phyloP scores from a whole-genome alignment of 2,113 vertebrate genomes.

The Sinocyclocheilus maitianheensis region DNA sequence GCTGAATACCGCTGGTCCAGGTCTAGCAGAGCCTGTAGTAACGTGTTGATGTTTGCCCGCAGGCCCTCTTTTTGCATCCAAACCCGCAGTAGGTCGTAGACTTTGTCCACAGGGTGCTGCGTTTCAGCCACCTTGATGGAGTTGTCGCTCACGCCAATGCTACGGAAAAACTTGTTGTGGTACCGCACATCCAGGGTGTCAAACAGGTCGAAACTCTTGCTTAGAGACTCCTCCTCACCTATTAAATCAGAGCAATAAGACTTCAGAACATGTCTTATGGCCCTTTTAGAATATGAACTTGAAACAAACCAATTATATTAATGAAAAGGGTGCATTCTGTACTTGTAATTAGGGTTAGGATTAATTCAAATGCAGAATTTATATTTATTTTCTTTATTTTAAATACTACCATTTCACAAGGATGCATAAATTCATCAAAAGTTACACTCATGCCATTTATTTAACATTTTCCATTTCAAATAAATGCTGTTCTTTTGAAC shows the following conservation, averaged over 20 bases:
- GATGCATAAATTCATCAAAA: background rate
- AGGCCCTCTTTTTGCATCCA: slow-evolving; percentile 81
- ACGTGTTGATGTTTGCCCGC: slow-evolving; percentile 77
- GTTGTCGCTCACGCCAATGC: slow-evolving; percentile 77
- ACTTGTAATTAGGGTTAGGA: background rate
- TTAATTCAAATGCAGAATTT: background rate
- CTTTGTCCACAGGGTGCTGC: slow-evolving; percentile 69
- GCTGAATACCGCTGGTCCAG: slow-evolving; percentile 78
- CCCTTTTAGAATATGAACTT: background rate
- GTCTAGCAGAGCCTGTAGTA: slow-evolving; percentile 70
- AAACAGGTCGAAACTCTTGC: slow-evolving; percentile 78
- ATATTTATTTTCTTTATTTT: background rate
- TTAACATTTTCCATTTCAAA: background rate
- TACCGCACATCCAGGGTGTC: slow-evolving; percentile 75
- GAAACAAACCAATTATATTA: background rate
- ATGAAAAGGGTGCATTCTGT: background rate
- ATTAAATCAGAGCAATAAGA: background rate
- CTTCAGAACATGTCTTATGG: background rate
- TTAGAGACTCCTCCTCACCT: slow-evolving; percentile 77
- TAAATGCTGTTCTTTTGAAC: background rate
- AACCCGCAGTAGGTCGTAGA: slow-evolving; percentile 77
- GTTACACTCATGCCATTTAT: background rate
- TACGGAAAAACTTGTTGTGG: slow-evolving; percentile 79
- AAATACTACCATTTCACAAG: background rate
- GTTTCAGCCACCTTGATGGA: slow-evolving; percentile 73